Percentiles rank a stretch among this genome's conserved stretches.
Evolutionary conservation across 2,113 vertebrate genomes (phyloP).

Genomic region (Rhinolophus sinicus): DNA sequence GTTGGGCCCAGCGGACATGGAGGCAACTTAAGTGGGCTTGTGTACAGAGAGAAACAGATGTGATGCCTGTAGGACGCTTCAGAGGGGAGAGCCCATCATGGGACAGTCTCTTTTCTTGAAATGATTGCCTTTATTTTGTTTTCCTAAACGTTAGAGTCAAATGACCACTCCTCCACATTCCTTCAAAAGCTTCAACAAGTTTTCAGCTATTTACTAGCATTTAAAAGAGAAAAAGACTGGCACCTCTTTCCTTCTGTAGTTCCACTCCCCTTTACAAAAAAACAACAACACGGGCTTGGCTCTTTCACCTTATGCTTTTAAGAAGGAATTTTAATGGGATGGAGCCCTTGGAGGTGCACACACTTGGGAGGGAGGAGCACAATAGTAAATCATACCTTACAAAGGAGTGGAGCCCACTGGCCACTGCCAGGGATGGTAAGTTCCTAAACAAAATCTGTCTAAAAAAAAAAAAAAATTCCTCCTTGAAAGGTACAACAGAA

Average conservation of each 20-base stretch:
- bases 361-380: conserved; percentile 30
- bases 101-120: conserved; percentile 51
- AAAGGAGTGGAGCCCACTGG: conserved; percentile 47
- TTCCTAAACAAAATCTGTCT: conserved; percentile 71
- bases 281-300: conserved; percentile 60
- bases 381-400: conserved; percentile 67
- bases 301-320: conserved; percentile 77
- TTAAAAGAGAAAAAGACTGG: conserved; percentile 61
- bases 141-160: conserved; percentile 45
- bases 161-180: conserved; percentile 56
- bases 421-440: not conserved
- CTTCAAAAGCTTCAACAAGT: conserved; percentile 55
- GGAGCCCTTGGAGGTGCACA: conserved; percentile 11
- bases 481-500: conserved; percentile 53
- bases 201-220: conserved; percentile 65
- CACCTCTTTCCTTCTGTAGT: not conserved
- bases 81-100: not conserved
- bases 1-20: not conserved
- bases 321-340: conserved; percentile 80
- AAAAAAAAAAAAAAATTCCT: conserved; percentile 23
- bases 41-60: not conserved
- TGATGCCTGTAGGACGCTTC: not conserved
- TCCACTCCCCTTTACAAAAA: conserved; percentile 19
- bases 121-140: conserved; percentile 54
- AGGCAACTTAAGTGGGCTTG: not conserved